phyloP scores from a whole-genome alignment of 2,113 vertebrate species.

The Trachemys scripta region DNA sequence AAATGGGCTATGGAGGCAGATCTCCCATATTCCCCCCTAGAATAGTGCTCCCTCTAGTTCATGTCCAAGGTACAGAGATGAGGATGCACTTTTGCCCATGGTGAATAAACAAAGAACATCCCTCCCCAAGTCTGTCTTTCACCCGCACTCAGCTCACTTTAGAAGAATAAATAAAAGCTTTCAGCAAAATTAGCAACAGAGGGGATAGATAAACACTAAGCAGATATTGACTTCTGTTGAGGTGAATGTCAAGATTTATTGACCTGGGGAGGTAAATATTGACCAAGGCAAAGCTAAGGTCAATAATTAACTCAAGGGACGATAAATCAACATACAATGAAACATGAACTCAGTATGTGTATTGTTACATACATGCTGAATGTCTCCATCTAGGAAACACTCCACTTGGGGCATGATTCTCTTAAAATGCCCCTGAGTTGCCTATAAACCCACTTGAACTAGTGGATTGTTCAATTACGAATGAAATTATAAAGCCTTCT shows the following conservation, averaged over 20 bases:
- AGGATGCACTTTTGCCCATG: accelerated
- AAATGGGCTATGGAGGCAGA: neutral
- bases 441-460: neutral
- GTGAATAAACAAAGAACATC: neutral
- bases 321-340: constrained; percentile 58
- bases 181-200: constrained; percentile 67
- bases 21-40: accelerated
- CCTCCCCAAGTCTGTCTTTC: accelerated
- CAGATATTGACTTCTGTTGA: constrained; percentile 74
- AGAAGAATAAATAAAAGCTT: constrained; percentile 61
- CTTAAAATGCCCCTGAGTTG: accelerated
- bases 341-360: constrained; percentile 11
- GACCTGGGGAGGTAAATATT: constrained; percentile 73
- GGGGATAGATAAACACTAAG: constrained; percentile 76
- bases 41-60: accelerated
- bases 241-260: constrained; percentile 77
- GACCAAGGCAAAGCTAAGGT: constrained; percentile 74
- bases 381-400: neutral
- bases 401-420: neutral
- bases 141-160: accelerated
- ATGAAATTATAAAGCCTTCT: neutral
- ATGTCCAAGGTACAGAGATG: accelerated
- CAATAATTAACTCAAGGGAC: constrained; percentile 71
- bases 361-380: neutral
- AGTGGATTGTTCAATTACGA: neutral